Percentiles rank a stretch among this genome's conserved stretches.
Evolutionary conservation across 2,797 vertebrate species (phyloP).

Genomic region (Limosa lapponica): DNA sequence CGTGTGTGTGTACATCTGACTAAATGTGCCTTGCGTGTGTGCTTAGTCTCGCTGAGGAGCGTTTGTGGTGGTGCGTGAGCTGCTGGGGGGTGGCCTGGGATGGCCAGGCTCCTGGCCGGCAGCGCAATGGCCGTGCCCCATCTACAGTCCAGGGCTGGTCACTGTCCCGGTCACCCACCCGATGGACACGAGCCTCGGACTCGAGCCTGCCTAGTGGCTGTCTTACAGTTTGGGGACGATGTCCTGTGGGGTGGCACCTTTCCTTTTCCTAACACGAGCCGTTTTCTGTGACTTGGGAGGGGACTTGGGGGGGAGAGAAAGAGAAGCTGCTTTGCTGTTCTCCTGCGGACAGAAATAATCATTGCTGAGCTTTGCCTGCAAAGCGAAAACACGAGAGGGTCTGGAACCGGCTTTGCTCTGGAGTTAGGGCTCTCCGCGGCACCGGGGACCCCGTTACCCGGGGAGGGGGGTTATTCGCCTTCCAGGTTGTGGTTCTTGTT

Average conservation of each 20-base stretch:
- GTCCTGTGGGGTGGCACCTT: slow-evolving; percentile 45
- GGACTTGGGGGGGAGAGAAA: neutral
- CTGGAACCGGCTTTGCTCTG: slow-evolving; percentile 34
- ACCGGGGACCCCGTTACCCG: neutral
- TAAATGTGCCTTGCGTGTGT: slow-evolving; percentile 78
- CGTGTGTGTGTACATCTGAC: neutral
- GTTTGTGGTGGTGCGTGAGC: neutral
- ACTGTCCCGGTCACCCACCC: neutral
- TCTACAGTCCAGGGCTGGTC: neutral
- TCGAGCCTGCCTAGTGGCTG: slow-evolving; percentile 35
- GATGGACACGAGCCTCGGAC: neutral
- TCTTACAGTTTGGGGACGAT: slow-evolving; percentile 33
- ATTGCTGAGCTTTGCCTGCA: slow-evolving; percentile 29
- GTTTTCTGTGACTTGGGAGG: neutral
- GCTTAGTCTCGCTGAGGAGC: slow-evolving; percentile 15
- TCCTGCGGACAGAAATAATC: neutral
- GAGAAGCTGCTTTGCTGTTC: slow-evolving; percentile 53
- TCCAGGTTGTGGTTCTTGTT: slow-evolving; percentile 54
- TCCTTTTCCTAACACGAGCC: slow-evolving; percentile 18
- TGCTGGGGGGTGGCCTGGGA: neutral
- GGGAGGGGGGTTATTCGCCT: neutral
- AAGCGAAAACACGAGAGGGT: slow-evolving; percentile 31
- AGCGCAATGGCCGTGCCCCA: neutral
- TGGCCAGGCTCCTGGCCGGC: neutral
- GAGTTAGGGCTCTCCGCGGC: slow-evolving; percentile 29